phyloP scores from a whole-genome alignment of 2,797 vertebrate genomes.

The Pachyuromys duprasi region DNA sequence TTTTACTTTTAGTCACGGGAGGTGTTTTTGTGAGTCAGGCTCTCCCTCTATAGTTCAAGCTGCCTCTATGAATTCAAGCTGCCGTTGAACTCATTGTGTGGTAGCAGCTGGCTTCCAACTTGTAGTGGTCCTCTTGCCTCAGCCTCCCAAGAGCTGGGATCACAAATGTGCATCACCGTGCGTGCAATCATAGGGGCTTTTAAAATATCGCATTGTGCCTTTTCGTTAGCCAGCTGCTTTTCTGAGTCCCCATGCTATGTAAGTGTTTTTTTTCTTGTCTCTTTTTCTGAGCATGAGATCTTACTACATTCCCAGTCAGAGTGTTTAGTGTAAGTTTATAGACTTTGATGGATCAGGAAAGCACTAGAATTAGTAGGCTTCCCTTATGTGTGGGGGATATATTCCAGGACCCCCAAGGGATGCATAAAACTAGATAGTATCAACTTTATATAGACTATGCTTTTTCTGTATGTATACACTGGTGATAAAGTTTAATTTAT shows the following conservation, averaged over 20 bases:
- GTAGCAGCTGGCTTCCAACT: background rate
- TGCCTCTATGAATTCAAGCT: background rate
- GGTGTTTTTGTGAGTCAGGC: background rate
- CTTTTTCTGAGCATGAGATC: background rate
- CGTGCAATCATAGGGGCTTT: background rate
- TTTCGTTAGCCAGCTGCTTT: constrained; percentile 36
- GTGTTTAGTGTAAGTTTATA: background rate
- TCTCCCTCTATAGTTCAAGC: background rate
- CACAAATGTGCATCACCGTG: background rate
- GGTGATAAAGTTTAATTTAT: background rate
- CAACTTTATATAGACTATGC: background rate
- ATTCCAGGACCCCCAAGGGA: background rate
- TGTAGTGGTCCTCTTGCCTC: background rate
- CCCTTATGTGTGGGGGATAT: background rate
- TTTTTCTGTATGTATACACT: background rate
- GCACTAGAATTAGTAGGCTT: background rate
- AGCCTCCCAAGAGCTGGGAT: background rate
- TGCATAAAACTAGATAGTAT: background rate
- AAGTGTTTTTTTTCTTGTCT: background rate
- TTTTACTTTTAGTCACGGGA: background rate
- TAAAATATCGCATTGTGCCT: background rate
- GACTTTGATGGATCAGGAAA: background rate
- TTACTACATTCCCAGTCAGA: background rate
- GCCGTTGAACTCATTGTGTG: background rate
- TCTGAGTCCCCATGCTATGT: background rate